A percentile compares a stretch with the other conserved stretches of the same genome.
Conservation (phyloP, 2,113 vertebrate genomes). For the Epinephelus moara region DNA sequence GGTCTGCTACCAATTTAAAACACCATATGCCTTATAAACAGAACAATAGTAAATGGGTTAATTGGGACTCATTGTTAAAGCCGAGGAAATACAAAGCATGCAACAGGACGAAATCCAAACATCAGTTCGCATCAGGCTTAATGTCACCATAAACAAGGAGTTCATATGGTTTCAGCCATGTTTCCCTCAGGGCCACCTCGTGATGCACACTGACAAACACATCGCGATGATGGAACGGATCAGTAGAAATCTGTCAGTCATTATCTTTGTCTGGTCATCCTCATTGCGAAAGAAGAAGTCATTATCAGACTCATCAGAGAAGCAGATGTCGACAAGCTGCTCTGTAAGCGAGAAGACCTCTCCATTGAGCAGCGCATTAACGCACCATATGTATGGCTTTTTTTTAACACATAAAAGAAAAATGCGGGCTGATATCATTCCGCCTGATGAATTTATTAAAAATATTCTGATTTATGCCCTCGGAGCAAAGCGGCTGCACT, state of each 20-base stretch:
- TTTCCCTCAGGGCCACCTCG: constrained; percentile 36
- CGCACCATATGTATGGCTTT: constrained; percentile 57
- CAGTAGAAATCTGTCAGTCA: constrained; percentile 63
- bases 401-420: constrained; percentile 38
- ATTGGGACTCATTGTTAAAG: constrained; percentile 25
- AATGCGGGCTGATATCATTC: constrained; percentile 20
- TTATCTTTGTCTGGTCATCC: constrained; percentile 76
- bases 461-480: background rate
- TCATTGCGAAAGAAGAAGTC: constrained; percentile 69
- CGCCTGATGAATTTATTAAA: constrained; percentile 40
- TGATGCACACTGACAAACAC: constrained; percentile 35
- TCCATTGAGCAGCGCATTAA: constrained; percentile 60
- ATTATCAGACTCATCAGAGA: constrained; percentile 82
- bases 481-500: background rate
- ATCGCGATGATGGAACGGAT: constrained; percentile 36
- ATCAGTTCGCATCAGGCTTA: constrained; percentile 30
- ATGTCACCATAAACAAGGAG: constrained; percentile 20
- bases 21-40: background rate
- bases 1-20: constrained; percentile 31
- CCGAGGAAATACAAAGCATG: constrained; percentile 8
- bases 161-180: constrained; percentile 32
- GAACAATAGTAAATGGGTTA: constrained; percentile 18
- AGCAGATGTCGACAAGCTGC: constrained; percentile 84
- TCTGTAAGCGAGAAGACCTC: constrained; percentile 70
- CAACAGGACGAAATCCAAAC: constrained; percentile 33